Evolutionary conservation across 2,113 vertebrate species (phyloP).

Genomic region (Procavia capensis): DNA sequence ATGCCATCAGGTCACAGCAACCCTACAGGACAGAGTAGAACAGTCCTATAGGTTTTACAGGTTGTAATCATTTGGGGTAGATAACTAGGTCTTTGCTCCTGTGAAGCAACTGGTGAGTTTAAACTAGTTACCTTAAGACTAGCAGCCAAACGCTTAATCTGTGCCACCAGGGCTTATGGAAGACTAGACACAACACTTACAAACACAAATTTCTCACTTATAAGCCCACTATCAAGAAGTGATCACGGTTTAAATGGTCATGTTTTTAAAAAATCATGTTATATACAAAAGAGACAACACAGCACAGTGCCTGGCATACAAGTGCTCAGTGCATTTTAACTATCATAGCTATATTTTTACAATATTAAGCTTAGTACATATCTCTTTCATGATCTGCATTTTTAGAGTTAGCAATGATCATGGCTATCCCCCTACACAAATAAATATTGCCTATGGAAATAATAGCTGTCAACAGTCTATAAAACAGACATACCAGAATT

Average conservation of each 20-base stretch:
- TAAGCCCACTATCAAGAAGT: not conserved
- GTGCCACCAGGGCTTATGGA: not conserved
- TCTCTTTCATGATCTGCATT: not conserved
- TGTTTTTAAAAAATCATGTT: not conserved
- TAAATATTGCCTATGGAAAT: not conserved
- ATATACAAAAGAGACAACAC: not conserved
- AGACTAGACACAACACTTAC: not conserved
- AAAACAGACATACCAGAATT: not conserved
- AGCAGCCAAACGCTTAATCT: not conserved
- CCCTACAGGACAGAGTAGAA: not conserved
- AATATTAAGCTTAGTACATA: not conserved
- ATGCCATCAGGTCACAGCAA: not conserved
- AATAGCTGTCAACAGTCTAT: not conserved
- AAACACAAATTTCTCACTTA: constrained; percentile 27
- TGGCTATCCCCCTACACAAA: not conserved
- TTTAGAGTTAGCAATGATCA: not conserved
- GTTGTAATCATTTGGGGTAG: not conserved
- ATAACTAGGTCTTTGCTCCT: not conserved
- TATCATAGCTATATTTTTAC: not conserved
- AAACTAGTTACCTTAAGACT: not conserved
- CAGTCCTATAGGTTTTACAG: not conserved
- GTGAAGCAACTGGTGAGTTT: not conserved
- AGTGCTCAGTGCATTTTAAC: constrained; percentile 1
- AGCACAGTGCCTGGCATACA: not conserved
- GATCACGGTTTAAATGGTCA: not conserved